Evolutionary conservation across 2,888 invertebrate species (phyloP), one percentile per base, ranked within the genome.

Genomic region (Cyclophora punctaria): DNA sequence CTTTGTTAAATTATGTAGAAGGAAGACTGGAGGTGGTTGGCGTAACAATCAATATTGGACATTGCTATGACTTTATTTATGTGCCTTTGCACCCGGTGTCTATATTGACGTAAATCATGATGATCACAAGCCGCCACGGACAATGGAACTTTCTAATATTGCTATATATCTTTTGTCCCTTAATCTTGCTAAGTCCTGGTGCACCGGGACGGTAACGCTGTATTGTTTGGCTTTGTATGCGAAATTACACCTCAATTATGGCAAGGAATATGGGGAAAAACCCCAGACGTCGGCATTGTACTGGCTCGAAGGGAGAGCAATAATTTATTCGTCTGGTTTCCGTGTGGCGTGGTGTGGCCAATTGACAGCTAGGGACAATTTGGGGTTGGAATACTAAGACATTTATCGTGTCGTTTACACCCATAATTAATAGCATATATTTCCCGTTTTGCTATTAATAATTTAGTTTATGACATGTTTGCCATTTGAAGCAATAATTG

Each of bases 221-320:
- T 62, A 69, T 72, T 69, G 78, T 75, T 73, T 66, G 69, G 62
- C 62, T 67, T 78, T 79, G 76, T 78, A 71, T 70, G 78, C 73
- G 66, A 76, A 78, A 79, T 81, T 78, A 81, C 80, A 80, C 80
- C 78, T 80, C 78, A 81, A 82, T 82, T 83, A 82, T 79, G 72
- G 67, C 66, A 66, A 75, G 73, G 70, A 73, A 67, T 66, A 62
- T 65, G 59, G 64, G 66, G 75, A 80, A 67, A 79, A 78, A 65
- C 58, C 51, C 66, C 69, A 71, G 71, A 66, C 67, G 66, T 56
- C 46, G 57, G 72, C 67, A 72, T 83, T 83, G 75, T 82, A 68
- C 66, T 66, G 66, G 57, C 66, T 66, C 63, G 66, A 69, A 70
- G 73, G 77, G 76, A 76, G 75, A 63, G 73, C 62, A 71, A 76